Conservation (phyloP, 2,797 vertebrate genomes). For the Capromys pilorides region DNA sequence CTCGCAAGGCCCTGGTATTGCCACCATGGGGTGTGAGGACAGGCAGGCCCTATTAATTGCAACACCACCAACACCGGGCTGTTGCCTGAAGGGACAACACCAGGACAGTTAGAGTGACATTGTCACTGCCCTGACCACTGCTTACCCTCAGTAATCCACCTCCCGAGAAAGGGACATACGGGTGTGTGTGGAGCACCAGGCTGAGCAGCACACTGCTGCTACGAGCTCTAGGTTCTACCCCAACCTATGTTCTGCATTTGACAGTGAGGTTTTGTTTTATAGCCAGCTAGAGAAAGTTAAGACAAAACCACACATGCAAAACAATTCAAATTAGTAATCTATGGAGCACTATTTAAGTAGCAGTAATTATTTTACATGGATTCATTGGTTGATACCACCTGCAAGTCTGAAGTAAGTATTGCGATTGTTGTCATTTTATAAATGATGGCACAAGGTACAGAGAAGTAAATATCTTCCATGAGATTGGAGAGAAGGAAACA, state of each 20-base stretch:
- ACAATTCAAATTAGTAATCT: neutral
- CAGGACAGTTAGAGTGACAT: neutral
- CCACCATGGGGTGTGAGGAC: neutral
- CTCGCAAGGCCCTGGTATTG: neutral
- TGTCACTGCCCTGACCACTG: neutral
- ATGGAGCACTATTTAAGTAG: neutral
- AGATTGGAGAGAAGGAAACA: neutral
- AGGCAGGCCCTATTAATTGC: neutral
- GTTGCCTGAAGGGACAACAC: neutral
- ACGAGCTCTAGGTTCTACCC: neutral
- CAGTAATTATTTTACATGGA: neutral
- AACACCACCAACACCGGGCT: neutral
- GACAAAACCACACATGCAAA: neutral
- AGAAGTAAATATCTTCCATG: neutral
- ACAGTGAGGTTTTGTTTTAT: neutral
- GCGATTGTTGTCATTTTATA: neutral
- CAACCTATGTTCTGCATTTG: neutral
- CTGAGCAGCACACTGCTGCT: neutral
- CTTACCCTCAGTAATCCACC: neutral
- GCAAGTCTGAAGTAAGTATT: neutral
- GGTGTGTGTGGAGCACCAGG: neutral
- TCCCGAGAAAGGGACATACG: neutral
- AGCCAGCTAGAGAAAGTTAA: neutral
- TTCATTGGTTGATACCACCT: neutral
- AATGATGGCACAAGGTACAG: neutral